A percentile compares a stretch with the other conserved stretches of the same genome.
Evolutionary conservation across 2,113 vertebrate species (phyloP).

Genomic region (Cryptomyrus ogoouensis): DNA sequence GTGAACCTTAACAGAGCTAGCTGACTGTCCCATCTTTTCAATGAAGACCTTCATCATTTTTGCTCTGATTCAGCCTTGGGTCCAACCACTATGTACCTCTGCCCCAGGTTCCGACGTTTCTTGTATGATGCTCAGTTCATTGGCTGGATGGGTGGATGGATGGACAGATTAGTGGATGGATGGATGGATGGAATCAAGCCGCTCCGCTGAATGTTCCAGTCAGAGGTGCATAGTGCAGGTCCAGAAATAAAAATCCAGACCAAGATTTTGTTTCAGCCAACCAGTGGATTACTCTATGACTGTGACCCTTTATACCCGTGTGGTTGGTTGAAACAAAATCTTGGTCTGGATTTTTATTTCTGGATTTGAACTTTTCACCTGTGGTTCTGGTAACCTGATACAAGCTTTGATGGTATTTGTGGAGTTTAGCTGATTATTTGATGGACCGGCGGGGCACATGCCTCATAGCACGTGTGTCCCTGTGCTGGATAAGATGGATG

Average conservation of each 20-base stretch:
- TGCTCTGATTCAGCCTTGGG: slow-evolving; percentile 50
- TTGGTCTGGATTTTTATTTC: neutral
- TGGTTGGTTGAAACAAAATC: neutral
- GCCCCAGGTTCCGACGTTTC: neutral
- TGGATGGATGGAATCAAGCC: neutral
- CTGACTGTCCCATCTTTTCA: slow-evolving; percentile 31
- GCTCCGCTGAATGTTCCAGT: neutral
- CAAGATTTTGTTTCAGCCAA: neutral
- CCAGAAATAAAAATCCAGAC: neutral
- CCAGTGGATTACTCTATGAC: neutral
- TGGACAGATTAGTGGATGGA: neutral
- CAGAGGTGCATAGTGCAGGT: neutral
- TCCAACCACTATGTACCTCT: too few relatives aligned
- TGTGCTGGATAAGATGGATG: too few relatives aligned
- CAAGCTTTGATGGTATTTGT: neutral
- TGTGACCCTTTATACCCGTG: neutral
- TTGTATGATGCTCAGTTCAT: neutral
- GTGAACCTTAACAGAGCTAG: neutral
- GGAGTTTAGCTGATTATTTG: too few relatives aligned
- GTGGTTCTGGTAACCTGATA: neutral
- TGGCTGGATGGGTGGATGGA: neutral
- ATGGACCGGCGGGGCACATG: too few relatives aligned
- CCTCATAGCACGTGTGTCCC: too few relatives aligned
- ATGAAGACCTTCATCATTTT: slow-evolving; percentile 34
- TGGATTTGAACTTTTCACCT: neutral